Percentiles rank a stretch among this genome's conserved stretches.
Evolutionary conservation across 2,113 vertebrate genomes (phyloP).

Genomic region (Melanerpes formicivorus): DNA sequence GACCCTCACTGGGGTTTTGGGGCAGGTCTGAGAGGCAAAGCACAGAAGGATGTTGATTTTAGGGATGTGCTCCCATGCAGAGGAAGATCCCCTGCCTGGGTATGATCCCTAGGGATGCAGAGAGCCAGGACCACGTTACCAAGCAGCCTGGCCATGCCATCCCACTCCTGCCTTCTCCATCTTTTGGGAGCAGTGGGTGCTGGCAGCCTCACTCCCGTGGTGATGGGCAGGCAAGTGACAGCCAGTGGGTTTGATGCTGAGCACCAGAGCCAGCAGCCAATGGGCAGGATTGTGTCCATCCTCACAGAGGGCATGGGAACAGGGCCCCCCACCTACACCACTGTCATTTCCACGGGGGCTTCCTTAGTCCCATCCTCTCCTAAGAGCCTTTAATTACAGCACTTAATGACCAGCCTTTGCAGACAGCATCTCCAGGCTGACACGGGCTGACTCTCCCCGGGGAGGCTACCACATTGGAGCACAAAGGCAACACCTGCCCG

Average conservation of each 20-base stretch:
- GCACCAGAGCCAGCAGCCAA: fast-evolving
- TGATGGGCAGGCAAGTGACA: not conserved
- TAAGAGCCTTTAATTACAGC: not conserved
- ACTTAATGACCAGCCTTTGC: not conserved
- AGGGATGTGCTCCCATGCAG: not conserved
- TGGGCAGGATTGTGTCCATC: not conserved
- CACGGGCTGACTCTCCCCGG: fast-evolving
- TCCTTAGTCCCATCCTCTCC: not conserved
- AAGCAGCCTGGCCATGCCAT: not conserved
- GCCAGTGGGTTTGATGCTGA: not conserved
- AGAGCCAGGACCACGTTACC: not conserved
- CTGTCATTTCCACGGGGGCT: not conserved
- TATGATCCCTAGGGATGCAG: not conserved
- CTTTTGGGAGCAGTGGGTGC: not conserved
- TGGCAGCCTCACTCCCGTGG: not conserved
- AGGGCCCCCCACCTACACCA: not conserved
- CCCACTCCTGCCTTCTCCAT: not conserved
- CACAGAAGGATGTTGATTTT: not conserved
- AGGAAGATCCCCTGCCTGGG: not conserved
- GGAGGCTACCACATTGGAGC: not conserved
- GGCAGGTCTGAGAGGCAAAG: not conserved
- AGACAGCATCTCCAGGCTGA: not conserved
- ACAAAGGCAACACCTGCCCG: fast-evolving
- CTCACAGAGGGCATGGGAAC: fast-evolving
- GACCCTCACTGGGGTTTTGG: fast-evolving